Conservation (phyloP, 2,113 vertebrate species). For the Siniperca chuatsi region DNA sequence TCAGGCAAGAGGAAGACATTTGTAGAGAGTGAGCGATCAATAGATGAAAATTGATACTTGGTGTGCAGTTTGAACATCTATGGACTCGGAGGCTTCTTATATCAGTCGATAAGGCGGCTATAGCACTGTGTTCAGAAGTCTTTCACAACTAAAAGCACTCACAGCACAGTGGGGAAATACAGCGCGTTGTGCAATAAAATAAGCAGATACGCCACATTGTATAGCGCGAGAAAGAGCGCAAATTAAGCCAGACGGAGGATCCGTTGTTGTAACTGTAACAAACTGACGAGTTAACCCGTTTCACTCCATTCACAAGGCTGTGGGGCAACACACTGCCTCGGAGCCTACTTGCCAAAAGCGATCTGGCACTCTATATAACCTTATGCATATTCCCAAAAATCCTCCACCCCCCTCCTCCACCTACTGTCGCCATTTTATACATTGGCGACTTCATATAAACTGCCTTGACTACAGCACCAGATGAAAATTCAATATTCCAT, state of each 20-base stretch:
- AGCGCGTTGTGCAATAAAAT: conserved; percentile 79
- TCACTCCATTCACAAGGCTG: conserved; percentile 72
- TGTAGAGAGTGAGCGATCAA: conserved; percentile 50
- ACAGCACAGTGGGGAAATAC: conserved; percentile 52
- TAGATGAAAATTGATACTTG: conserved; percentile 53
- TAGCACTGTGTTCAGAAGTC: conserved; percentile 52
- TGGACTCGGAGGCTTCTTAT: conserved; percentile 21
- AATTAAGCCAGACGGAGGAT: conserved; percentile 64
- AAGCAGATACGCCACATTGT: conserved; percentile 82
- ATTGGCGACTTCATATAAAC: conserved; percentile 87
- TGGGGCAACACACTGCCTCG: conserved; percentile 70
- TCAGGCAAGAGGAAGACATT: conserved; percentile 49
- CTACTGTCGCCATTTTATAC: conserved; percentile 90
- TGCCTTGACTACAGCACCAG: conserved; percentile 80
- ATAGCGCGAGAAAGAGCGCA: conserved; percentile 74
- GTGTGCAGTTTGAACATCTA: conserved; percentile 52
- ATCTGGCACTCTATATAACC: conserved; percentile 73
- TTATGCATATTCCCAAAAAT: conserved; percentile 79
- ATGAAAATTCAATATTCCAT: conserved; percentile 76
- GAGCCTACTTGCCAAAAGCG: conserved; percentile 63
- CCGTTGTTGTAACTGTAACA: conserved; percentile 77
- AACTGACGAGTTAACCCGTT: conserved; percentile 84
- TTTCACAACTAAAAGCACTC: conserved; percentile 64
- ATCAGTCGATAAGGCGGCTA: conserved; percentile 28
- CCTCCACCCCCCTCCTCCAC: conserved; percentile 81